Evolutionary conservation across 2,797 vertebrate species (phyloP).

Genomic region (Parauchenoglanis ngamensis): DNA sequence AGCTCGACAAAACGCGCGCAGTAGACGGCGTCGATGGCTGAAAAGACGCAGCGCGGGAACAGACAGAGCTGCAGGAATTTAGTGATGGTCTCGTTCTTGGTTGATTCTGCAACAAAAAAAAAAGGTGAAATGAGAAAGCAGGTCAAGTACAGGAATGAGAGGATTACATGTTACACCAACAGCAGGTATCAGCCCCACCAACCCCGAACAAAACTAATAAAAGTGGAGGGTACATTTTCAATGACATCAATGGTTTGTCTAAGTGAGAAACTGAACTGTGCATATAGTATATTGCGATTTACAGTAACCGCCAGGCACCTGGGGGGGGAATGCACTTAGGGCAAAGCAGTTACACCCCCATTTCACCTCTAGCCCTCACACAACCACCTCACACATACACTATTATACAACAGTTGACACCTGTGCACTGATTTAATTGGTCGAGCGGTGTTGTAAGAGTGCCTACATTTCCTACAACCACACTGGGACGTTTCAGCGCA

Average conservation of each 20-base stretch:
- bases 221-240: not conserved
- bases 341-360: no score
- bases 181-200: not conserved
- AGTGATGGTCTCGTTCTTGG: slow-evolving; percentile 99
- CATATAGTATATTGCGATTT: not conserved
- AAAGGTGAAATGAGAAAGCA: slow-evolving; percentile 8
- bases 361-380: no score
- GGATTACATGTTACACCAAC: not conserved
- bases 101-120: slow-evolving; percentile 81
- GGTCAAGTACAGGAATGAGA: not conserved
- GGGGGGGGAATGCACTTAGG: not conserved
- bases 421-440: no score
- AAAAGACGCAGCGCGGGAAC: slow-evolving; percentile 98
- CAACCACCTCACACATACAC: no score
- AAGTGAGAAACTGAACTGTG: not conserved
- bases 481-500: no score
- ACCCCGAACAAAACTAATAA: not conserved
- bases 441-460: no score
- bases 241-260: not conserved
- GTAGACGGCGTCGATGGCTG: slow-evolving; percentile 96
- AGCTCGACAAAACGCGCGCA: slow-evolving; percentile 97
- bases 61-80: slow-evolving; percentile 98
- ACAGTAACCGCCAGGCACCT: not conserved
- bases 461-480: no score
- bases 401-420: no score